Evolutionary conservation across 2,888 invertebrate genomes (phyloP), one percentile per base, ranked within the genome.

Genomic region (Cremastinae sp.): DNA sequence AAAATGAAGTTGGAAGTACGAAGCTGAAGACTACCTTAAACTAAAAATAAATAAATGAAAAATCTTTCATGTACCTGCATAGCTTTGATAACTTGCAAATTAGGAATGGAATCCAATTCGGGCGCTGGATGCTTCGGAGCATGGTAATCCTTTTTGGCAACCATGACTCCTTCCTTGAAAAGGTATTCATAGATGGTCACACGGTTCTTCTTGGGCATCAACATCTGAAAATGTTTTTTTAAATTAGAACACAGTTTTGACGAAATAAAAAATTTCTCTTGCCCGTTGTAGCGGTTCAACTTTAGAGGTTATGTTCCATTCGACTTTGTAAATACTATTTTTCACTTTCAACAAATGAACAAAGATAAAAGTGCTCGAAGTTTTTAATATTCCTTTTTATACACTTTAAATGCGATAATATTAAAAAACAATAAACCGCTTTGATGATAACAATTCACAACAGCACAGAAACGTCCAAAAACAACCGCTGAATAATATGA

Each of bases 121-220:
- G 71, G 37, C 89, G 98, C 97, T 4, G 98, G 97, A 90, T 99
- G 99, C 91, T 97, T 97, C n/a, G 98, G 96, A 65, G 97, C 96
- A 92, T 98, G 96, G 91, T 96, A 97, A 91, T 99, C 99, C 90
- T 99, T 99, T 91, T 98, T 98, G 8, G 99, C 99, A 85, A 99
- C 99, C 94, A 99, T 96, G 79, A 99, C 99, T 90, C 99, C 99
- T 92, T 99, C 99, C 90, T 98, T 98, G 91, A 99, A 98, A 85
- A 99, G 94, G 92, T 97, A 96, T 90, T 99, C 99, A 91, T 97
- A 99, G 90, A 99, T 99, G 85, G 96, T 93, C 84, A 97, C 95
- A 89, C 98, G 95, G 91, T 98, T 97, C 92, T 97, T 96, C 93
- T 98, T 99, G 87, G 99, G 98, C 98, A 99, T 99, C 97, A 99